Percentiles rank a stretch among this genome's conserved stretches.
phyloP scores from a whole-genome alignment of 2,113 vertebrate genomes.

The Mus musculus region DNA sequence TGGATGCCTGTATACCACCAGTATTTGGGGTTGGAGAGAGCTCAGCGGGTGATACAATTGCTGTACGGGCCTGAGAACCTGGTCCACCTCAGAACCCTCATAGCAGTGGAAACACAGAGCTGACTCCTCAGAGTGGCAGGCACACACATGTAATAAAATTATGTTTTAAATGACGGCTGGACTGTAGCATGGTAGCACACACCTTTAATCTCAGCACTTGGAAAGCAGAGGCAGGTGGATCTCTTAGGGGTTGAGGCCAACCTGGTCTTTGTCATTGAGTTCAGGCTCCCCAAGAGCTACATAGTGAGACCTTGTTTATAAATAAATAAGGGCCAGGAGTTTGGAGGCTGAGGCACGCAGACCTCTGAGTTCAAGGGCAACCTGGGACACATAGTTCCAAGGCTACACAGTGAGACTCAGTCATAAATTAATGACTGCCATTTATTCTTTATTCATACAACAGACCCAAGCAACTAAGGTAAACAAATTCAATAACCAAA shows the following conservation, averaged over 20 bases:
- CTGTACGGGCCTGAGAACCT: neutral
- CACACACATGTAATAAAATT: neutral
- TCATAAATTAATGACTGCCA: neutral
- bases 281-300: neutral
- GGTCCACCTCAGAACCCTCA: neutral
- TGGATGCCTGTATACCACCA: neutral
- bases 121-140: neutral
- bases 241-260: neutral
- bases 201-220: neutral
- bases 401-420: neutral
- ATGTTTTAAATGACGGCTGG: neutral
- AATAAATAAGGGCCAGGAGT: neutral
- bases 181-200: neutral
- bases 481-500: neutral
- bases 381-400: neutral
- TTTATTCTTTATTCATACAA: neutral
- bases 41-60: neutral
- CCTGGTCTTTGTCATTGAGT: neutral
- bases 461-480: neutral
- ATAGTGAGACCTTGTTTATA: neutral
- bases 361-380: neutral
- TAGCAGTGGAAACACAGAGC: neutral
- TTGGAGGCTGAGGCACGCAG: neutral
- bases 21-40: neutral
- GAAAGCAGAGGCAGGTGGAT: neutral